Base-by-base conservation (phyloP, 2,113 vertebrate species). In the Cyanistes caeruleus region DNA sequence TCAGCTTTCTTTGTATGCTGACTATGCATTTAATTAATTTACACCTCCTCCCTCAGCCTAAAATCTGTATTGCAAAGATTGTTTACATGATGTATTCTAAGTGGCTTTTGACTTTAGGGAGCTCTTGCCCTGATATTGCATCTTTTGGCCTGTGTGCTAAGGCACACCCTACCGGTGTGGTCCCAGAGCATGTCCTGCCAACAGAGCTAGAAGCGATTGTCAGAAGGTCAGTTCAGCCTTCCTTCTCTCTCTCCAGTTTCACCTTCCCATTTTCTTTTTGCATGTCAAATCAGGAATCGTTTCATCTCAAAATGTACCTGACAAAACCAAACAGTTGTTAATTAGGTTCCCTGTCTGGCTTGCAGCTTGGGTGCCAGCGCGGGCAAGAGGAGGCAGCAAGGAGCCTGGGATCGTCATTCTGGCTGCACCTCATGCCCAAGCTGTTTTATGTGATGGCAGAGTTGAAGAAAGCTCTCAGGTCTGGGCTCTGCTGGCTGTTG, bases 91-190 rank as follows among this genome's bases (percentile, higher is more conserved):
- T 37, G 11, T 28, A 16, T 79, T 79, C 16, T 33, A 31, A 55
- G 17, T 14, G 28, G 10, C n/a, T 86, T 86, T 83, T 77, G 48
- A 77, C 67, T 78, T 74, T 37, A 44, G 48, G 43, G 46, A 74
- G 28, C 55, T 80, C 48, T 41, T 49, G 24, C 52, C 52, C 59
- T 67, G 59, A 72, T 52, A 27, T 8, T 31, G 19, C 25, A 5
- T 44, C 33, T 77, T 39, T 70, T 69, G 79, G 77, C 41, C 69
- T 27, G 27, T 12, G 35, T 12, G 44, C 41, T 70, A 19, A 31
- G 13, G 20, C 20, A 44, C 5, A 1, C 5, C 46, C 28, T 35
- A 56, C 48, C 0, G 0, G 11, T 7, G 37, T 17, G 30, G n/a
- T 48, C 68, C 51, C 41, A 52, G 59, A 75, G 76, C 39, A 25